A percentile compares a stretch with the other conserved stretches of the same genome.
Evolutionary conservation across 2,113 vertebrate genomes (phyloP).

Genomic region (Strix uralensis): DNA sequence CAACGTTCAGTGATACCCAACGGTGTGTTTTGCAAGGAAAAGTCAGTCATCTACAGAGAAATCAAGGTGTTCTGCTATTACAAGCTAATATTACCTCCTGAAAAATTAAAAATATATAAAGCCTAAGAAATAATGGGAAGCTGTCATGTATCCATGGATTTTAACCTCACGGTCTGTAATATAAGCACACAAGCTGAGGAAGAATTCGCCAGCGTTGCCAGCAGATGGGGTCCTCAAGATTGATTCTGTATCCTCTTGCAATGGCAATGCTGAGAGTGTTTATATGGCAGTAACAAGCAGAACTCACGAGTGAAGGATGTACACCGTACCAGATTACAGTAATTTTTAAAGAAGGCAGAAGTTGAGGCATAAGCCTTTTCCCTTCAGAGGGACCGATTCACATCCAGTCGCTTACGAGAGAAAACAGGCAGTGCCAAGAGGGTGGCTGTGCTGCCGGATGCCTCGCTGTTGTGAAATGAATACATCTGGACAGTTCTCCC

Average conservation of each 20-base stretch:
- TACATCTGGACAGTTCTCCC: background rate
- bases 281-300: fast-evolving
- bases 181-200: background rate
- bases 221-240: background rate
- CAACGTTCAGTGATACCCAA: fast-evolving
- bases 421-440: background rate
- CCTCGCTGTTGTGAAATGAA: background rate
- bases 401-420: background rate
- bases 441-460: background rate
- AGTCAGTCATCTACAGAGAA: background rate
- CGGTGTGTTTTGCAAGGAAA: fast-evolving
- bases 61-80: background rate
- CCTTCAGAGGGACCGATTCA: background rate
- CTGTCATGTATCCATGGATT: background rate
- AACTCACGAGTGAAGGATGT: background rate
- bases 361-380: background rate
- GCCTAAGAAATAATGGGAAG: background rate
- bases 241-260: fast-evolving
- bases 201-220: background rate
- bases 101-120: background rate
- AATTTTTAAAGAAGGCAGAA: background rate
- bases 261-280: fast-evolving
- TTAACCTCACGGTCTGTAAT: background rate
- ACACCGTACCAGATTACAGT: fast-evolving
- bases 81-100: background rate